Percentiles rank a stretch among this genome's conserved stretches.
phyloP scores from a whole-genome alignment of 2,113 vertebrate species.

The Ivindomyrus marchei region DNA sequence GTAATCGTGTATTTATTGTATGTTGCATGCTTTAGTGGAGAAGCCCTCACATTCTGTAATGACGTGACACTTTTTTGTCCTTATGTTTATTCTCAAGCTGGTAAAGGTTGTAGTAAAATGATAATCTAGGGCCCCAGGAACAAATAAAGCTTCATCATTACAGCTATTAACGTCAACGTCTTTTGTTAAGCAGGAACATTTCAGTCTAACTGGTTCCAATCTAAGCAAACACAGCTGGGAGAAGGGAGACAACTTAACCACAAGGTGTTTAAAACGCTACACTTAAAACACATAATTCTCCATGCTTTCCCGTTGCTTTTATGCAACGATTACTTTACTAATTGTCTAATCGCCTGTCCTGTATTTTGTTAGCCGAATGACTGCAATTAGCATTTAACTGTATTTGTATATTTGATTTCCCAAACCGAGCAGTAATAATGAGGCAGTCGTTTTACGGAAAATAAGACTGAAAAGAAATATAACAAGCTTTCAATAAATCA shows the following conservation, averaged over 20 bases:
- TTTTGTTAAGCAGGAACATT: neutral
- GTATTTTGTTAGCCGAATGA: neutral
- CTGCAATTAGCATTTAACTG: neutral
- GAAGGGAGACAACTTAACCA: neutral
- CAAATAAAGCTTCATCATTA: neutral
- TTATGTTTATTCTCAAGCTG: neutral
- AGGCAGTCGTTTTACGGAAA: neutral
- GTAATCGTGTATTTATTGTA: neutral
- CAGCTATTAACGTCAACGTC: neutral
- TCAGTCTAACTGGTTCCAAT: neutral
- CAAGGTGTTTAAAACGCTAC: neutral
- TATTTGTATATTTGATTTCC: neutral
- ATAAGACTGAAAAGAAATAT: neutral
- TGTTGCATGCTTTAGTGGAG: neutral
- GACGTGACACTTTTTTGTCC: neutral
- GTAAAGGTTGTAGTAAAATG: neutral
- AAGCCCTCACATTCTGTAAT: neutral
- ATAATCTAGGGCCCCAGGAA: neutral
- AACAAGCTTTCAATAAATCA: neutral
- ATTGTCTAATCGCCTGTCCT: neutral
- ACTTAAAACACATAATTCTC: neutral
- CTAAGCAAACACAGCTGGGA: neutral
- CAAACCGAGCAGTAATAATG: neutral
- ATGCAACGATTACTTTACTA: neutral
- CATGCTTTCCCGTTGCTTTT: neutral